These are phyloP conservation scores for Cardinalis cardinalis DNA, from an alignment of 2,113 vertebrate species.

Conservation along the genomic window DNA sequence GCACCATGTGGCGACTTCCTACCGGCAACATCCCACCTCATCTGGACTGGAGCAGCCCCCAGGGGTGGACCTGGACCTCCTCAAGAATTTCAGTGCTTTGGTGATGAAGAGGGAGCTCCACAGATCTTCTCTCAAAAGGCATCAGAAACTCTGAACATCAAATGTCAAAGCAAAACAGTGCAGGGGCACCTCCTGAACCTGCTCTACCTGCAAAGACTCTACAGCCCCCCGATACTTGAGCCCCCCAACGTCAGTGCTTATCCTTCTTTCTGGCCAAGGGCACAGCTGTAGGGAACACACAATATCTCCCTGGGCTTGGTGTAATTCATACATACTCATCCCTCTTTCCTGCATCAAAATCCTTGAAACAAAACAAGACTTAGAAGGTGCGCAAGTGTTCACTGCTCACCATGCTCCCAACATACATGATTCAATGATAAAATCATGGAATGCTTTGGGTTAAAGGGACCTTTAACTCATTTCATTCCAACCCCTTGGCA, in stretches of 20 bases:
- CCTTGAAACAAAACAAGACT: neutral
- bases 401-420: neutral
- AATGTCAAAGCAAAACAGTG: neutral
- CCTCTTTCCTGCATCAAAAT: neutral
- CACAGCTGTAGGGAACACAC: neutral
- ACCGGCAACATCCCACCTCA: rapidly evolving
- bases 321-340: neutral
- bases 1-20: rapidly evolving
- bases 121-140: neutral
- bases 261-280: neutral
- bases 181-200: neutral
- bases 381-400: rapidly evolving
- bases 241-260: neutral
- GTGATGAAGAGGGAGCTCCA: neutral
- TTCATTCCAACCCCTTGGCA: neutral
- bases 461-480: neutral
- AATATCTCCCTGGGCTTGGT: rapidly evolving
- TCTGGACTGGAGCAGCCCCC: neutral
- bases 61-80: neutral
- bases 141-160: neutral
- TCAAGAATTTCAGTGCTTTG: rapidly evolving
- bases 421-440: neutral
- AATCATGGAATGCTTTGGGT: neutral
- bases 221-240: rapidly evolving
- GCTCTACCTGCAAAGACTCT: neutral